Conservation (phyloP, 2,797 vertebrate species). For the Oceanodroma leucorhoa region DNA sequence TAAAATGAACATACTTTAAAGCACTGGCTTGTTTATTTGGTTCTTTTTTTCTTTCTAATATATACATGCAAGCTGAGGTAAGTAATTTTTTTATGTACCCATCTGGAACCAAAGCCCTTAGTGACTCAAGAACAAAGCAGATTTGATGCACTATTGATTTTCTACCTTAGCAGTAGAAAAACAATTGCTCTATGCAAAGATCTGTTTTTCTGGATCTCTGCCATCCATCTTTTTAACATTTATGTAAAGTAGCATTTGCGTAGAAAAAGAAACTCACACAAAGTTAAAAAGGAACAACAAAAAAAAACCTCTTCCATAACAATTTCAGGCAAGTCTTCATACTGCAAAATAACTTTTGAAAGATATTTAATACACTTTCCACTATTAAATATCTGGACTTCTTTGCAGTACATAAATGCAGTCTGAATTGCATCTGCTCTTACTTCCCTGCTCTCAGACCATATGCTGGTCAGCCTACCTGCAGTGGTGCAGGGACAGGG, state of each 20-base stretch:
- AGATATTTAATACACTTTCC: not conserved
- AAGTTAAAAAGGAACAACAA: not conserved
- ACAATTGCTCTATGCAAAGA: slow-evolving; percentile 30
- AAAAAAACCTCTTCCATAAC: not conserved
- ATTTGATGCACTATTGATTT: slow-evolving; percentile 67
- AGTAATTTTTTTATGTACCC: slow-evolving; percentile 38
- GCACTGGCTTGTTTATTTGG: not conserved
- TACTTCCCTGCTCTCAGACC: not conserved
- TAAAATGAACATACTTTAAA: not conserved
- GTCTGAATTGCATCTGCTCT: not conserved
- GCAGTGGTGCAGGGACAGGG: not conserved
- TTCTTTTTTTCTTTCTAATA: not conserved
- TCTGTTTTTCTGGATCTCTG: slow-evolving; percentile 11
- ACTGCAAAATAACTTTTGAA: not conserved
- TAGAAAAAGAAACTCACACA: not conserved
- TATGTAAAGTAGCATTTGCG: not conserved
- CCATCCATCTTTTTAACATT: slow-evolving; percentile 15
- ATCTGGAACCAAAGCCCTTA: slow-evolving; percentile 42
- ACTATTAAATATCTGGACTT: not conserved
- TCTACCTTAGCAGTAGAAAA: slow-evolving; percentile 52
- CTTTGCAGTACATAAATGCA: not conserved
- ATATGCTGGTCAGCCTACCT: not conserved
- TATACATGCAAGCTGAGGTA: slow-evolving; percentile 14
- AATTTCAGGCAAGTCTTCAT: not conserved
- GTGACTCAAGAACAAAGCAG: slow-evolving; percentile 47